phyloP scores from a whole-genome alignment of 2,888 invertebrate genomes.

The Zaprionus bogoriensis region DNA sequence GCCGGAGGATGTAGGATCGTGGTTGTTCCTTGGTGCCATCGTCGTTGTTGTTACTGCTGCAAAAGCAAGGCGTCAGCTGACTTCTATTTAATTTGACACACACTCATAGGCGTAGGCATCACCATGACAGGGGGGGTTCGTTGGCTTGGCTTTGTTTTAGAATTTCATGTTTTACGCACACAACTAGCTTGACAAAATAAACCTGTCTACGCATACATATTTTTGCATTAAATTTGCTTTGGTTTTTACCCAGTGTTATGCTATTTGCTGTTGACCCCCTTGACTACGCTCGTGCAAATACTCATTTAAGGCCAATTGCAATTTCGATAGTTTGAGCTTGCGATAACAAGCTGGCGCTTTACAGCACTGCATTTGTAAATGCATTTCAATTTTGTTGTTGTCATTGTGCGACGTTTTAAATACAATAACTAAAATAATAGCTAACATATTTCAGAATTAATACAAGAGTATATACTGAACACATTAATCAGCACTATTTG shows the following conservation, averaged over 20 bases:
- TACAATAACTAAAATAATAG: too few relatives aligned
- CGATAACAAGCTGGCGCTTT: neutral
- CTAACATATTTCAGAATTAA: too few relatives aligned
- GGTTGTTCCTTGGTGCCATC: slow-evolving; percentile 80
- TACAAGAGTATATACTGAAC: too few relatives aligned
- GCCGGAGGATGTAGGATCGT: slow-evolving; percentile 70
- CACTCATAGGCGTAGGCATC: slow-evolving; percentile 28
- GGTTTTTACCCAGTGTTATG: neutral
- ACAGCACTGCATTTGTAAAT: neutral
- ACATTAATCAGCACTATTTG: too few relatives aligned
- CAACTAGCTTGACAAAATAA: neutral
- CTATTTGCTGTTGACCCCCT: neutral
- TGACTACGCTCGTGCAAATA: neutral
- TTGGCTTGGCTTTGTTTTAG: neutral
- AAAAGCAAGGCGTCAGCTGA: slow-evolving; percentile 69
- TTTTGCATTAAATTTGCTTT: neutral
- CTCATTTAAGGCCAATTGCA: neutral
- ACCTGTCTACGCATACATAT: neutral
- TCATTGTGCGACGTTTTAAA: too few relatives aligned
- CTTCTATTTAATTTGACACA: slow-evolving; percentile 42
- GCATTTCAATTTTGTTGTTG: too few relatives aligned
- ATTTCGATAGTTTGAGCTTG: neutral
- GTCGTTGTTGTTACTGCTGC: slow-evolving; percentile 11
- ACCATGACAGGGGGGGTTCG: neutral
- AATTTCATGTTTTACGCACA: neutral